Percentiles rank a stretch among this genome's conserved stretches.
These are phyloP conservation scores for Magallana ariakensis DNA, from an alignment of 1,140 invertebrate species.

Conservation along the genomic window DNA sequence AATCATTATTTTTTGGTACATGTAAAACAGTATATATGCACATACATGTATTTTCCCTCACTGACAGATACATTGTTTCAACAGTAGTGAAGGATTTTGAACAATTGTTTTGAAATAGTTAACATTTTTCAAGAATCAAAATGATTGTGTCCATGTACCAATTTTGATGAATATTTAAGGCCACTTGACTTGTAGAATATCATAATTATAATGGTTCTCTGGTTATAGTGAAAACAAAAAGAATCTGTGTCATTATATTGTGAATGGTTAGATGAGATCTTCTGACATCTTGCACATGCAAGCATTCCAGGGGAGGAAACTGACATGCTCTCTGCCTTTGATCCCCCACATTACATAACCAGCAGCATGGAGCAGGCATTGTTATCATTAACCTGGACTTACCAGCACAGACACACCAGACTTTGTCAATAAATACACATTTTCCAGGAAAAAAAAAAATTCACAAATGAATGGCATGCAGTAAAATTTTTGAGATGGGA, in stretches of 20 bases:
- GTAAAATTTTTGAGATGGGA: no score
- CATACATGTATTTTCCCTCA: not conserved
- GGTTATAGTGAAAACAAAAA: not conserved
- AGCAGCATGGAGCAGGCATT: not conserved
- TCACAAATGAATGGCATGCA: no score
- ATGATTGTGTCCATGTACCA: not conserved
- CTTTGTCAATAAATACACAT: no score
- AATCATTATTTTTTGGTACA: no score
- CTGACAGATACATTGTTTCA: no score
- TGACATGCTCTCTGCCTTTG: conserved; percentile 12
- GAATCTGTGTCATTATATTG: not conserved
- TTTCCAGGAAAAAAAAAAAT: no score
- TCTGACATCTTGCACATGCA: conserved; percentile 5
- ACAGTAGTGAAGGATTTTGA: no score
- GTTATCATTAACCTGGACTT: not conserved
- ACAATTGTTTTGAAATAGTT: no score
- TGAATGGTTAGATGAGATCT: not conserved
- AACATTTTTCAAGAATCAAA: no score
- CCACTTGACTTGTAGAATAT: not conserved
- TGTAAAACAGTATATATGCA: not conserved
- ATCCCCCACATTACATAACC: conserved; percentile 6
- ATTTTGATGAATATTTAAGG: not conserved
- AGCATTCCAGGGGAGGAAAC: not conserved
- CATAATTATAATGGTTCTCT: not conserved
- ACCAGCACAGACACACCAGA: not conserved